phyloP scores from a whole-genome alignment of 2,797 vertebrate species.

The Orientallactaga sibirica region DNA sequence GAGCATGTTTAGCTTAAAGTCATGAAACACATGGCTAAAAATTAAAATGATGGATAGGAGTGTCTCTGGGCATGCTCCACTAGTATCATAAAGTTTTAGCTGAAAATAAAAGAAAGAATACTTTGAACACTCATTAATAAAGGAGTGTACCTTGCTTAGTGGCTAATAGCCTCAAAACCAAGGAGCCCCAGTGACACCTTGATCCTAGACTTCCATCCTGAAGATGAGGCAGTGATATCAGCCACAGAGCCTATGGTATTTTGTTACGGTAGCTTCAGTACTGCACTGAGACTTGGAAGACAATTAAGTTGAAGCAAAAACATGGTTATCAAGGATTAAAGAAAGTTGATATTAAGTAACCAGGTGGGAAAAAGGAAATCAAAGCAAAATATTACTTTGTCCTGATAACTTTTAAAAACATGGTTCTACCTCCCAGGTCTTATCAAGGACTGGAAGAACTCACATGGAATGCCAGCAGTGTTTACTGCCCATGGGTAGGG shows the following conservation, averaged over 20 bases:
- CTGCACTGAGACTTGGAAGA: background rate
- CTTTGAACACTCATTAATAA: no score
- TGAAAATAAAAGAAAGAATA: no score
- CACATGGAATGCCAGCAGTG: fast-evolving
- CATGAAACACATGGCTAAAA: no score
- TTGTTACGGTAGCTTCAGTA: background rate
- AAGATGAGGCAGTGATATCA: no score
- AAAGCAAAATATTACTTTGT: background rate
- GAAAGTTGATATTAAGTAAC: background rate
- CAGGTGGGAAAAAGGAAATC: background rate
- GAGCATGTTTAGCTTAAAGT: no score
- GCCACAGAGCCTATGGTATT: background rate
- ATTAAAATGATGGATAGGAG: no score
- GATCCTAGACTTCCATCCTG: background rate
- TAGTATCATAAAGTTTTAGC: no score
- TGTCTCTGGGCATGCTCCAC: no score
- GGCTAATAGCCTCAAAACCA: no score
- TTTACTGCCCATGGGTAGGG: background rate
- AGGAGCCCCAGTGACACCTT: no score
- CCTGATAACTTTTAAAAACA: background rate
- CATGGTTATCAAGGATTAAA: background rate
- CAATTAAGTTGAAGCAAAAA: background rate
- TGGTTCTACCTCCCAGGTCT: background rate
- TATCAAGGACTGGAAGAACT: background rate
- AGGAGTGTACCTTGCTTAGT: no score